A percentile compares a stretch with the other conserved stretches of the same genome.
These are phyloP conservation scores for Cyphomyrmex costatus DNA, from an alignment of 1,140 invertebrate genomes.

Conservation along the genomic window DNA sequence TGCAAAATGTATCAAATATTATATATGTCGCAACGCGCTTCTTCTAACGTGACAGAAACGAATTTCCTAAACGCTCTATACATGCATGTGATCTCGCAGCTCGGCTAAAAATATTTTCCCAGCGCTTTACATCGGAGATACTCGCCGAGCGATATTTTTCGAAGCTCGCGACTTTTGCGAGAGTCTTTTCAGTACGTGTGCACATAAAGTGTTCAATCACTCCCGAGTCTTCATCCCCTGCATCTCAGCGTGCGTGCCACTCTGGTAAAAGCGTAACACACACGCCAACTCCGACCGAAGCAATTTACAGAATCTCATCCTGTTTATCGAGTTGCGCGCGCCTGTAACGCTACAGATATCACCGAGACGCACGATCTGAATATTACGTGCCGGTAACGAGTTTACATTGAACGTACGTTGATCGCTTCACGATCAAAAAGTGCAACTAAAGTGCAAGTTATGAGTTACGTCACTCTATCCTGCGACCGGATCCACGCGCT, in stretches of 20 bases:
- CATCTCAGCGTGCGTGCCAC: not conserved
- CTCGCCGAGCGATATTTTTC: conserved; percentile 56
- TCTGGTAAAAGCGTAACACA: conserved; percentile 33
- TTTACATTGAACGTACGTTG: conserved; percentile 44
- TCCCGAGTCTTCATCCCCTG: conserved; percentile 25
- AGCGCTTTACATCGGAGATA: conserved; percentile 33
- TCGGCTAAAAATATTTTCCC: conserved; percentile 46
- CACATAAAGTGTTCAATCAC: conserved; percentile 55
- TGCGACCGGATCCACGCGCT: not conserved
- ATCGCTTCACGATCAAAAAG: conserved; percentile 32
- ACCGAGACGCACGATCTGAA: conserved; percentile 7
- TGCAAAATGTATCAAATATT: not conserved
- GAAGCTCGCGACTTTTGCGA: conserved; percentile 46
- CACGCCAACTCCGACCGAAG: conserved; percentile 29
- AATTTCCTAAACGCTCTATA: conserved; percentile 17
- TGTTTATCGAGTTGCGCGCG: conserved; percentile 74
- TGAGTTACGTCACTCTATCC: not conserved
- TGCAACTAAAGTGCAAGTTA: conserved; percentile 16
- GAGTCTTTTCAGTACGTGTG: conserved; percentile 40
- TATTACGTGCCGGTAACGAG: conserved; percentile 44
- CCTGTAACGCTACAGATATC: conserved; percentile 51
- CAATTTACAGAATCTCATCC: conserved; percentile 75
- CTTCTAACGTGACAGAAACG: not conserved
- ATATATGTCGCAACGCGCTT: not conserved
- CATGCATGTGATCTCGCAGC: not conserved